phyloP scores from a whole-genome alignment of 2,797 vertebrate species.

The Acipenser transmontanus region DNA sequence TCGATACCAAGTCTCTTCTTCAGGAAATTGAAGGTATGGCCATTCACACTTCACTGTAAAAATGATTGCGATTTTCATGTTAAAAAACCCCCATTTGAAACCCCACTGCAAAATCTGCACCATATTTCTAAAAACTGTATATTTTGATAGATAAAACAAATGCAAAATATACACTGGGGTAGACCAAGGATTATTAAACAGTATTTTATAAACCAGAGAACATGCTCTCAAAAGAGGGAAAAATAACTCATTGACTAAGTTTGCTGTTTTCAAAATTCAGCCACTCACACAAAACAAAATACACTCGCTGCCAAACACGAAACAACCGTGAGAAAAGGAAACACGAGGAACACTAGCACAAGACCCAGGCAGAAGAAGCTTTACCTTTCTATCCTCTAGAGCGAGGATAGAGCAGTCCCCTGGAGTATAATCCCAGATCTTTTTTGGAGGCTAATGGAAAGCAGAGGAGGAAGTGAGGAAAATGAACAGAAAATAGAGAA shows the following conservation, averaged over 20 bases:
- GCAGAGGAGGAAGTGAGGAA: conserved; percentile 76
- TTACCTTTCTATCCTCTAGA: conserved; percentile 81
- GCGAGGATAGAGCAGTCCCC: conserved; percentile 81
- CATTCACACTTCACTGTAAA: too few relatives aligned
- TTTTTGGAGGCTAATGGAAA: conserved; percentile 81
- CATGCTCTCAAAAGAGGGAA: too few relatives aligned
- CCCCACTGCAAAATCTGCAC: not conserved
- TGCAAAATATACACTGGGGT: too few relatives aligned
- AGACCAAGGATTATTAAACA: too few relatives aligned
- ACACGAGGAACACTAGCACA: conserved; percentile 35
- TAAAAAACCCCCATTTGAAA: not conserved
- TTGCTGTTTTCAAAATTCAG: conserved; percentile 19
- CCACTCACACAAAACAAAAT: conserved; percentile 23
- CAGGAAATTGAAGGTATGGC: too few relatives aligned
- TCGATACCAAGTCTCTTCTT: too few relatives aligned
- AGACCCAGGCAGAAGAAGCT: conserved; percentile 33
- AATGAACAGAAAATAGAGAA: conserved; percentile 44
- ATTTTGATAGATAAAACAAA: too few relatives aligned
- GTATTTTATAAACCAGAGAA: too few relatives aligned
- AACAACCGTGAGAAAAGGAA: conserved; percentile 1
- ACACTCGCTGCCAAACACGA: not conserved
- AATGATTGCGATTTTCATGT: not conserved
- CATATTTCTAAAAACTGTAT: too few relatives aligned
- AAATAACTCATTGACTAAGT: not conserved
- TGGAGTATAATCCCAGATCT: conserved; percentile 83